Evolutionary conservation across 2,888 invertebrate species (phyloP).

Genomic region (Nomada fucata): DNA sequence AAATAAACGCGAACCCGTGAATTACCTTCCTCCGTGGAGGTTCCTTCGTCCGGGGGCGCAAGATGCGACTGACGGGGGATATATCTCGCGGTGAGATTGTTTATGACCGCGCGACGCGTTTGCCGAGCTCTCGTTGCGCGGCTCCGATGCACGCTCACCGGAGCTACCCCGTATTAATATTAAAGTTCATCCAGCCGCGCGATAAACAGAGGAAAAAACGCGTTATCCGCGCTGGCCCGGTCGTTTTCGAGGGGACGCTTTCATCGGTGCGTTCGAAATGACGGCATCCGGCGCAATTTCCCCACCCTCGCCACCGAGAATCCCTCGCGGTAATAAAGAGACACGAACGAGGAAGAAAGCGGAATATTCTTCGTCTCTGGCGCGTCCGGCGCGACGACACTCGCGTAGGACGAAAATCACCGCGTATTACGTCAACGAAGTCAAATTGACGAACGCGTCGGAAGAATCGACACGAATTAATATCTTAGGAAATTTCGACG

Average conservation of each 20-base stretch:
- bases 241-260: no score
- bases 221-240: background rate
- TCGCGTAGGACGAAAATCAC: background rate
- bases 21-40: background rate
- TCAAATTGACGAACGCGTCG: background rate
- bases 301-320: background rate
- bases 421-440: background rate
- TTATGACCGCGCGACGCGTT: background rate
- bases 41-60: background rate
- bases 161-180: background rate
- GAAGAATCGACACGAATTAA: no score
- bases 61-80: slow-evolving; percentile 13
- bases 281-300: no score
- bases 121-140: background rate
- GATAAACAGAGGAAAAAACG: background rate
- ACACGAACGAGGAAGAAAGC: no score
- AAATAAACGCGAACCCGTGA: background rate
- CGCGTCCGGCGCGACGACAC: background rate
- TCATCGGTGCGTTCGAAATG: no score
- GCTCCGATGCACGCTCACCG: background rate
- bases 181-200: background rate
- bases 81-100: slow-evolving; percentile 10
- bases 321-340: background rate
- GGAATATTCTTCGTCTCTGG: no score
- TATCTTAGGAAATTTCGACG: background rate